Base-by-base conservation (phyloP, 2,888 invertebrate genomes). In the Zele albiditarsus region DNA sequence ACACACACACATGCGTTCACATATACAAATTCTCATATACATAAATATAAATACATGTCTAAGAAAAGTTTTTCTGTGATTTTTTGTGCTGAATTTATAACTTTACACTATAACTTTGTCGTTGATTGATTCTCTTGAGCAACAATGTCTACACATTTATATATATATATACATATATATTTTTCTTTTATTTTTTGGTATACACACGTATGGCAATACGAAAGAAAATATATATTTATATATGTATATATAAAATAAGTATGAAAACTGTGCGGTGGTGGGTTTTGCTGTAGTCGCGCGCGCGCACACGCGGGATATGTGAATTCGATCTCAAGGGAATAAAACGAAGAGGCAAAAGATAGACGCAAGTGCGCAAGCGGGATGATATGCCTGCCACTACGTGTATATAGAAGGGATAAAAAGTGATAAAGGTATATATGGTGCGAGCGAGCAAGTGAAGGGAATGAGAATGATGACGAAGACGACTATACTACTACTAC, bases 361-460 rank as follows among this genome's bases (percentile, higher is more conserved):
- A n/a, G 10, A 70, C 14, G 38, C 25, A 31, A 60, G 31, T 16
- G 31, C 27, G n/a, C 28, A 28, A 60, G 60, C 60, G 6, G n/a
- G n/a, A 27, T 60, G 60, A 60, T 60, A 27, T 27, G 27, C 49
- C n/a, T 65, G 38, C 66, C 66, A 42, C 66, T 65, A 23, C 31
- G 20, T 25, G 46, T 53, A 65, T 69, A 28, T 63, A 65, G 69
- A 76, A 76, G 77, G 80, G 78, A 78, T 77, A 74, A 77, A 80
- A 78, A 79, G 80, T 79, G 80, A 80, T 80, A 80, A 77, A 78
- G 74, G 75, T 76, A 62, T 71, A 62, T 71, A 57, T 69, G 65
- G 46, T 31, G 49, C 66, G 63, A 25, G 14, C 49, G 68, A 69
- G 65, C n/a, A n/a, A 71, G 49, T 16, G 28, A 25, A 63, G 25